Evolutionary conservation across 2,797 vertebrate species (phyloP).

Genomic region (Hephaestus fuliginosus): DNA sequence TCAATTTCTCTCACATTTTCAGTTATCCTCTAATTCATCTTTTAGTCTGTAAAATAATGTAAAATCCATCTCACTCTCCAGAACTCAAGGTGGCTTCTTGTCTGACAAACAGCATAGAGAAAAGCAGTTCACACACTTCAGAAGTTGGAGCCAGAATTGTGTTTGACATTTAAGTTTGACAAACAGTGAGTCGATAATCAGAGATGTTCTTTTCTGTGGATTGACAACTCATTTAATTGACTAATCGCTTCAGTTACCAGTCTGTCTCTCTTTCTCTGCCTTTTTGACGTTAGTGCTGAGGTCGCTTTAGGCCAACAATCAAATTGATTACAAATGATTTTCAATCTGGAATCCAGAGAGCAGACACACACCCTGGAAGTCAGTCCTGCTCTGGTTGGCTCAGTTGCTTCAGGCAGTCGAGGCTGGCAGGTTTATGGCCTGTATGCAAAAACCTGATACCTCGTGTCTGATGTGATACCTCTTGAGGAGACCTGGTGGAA

Average conservation of each 20-base stretch:
- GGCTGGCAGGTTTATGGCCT: constrained; percentile 61
- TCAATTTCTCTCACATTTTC: constrained; percentile 7
- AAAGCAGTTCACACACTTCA: not conserved
- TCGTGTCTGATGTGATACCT: constrained; percentile 71
- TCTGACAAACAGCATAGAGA: not conserved
- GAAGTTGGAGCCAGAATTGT: not conserved
- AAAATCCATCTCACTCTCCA: not conserved
- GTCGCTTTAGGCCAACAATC: constrained; percentile 31
- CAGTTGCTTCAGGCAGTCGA: constrained; percentile 55
- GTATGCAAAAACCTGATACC: constrained; percentile 57
- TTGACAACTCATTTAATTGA: not conserved
- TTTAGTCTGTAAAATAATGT: not conserved
- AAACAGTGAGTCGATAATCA: not conserved
- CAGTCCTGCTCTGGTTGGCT: constrained; percentile 45
- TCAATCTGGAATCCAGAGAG: constrained; percentile 47
- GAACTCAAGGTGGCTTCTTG: constrained; percentile 32
- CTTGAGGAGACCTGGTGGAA: constrained; percentile 68
- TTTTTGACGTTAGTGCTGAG: not conserved
- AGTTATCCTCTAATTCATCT: not conserved
- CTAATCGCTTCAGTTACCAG: constrained; percentile 1
- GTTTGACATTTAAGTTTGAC: constrained; percentile 3
- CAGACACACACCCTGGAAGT: constrained; percentile 53
- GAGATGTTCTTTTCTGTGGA: not conserved
- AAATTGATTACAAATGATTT: constrained; percentile 56
- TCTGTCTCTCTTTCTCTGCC: not conserved